Percentiles rank a stretch among this genome's conserved stretches.
These are phyloP conservation scores for Grantiella picta DNA, from an alignment of 2,113 vertebrate genomes.

Conservation along the genomic window DNA sequence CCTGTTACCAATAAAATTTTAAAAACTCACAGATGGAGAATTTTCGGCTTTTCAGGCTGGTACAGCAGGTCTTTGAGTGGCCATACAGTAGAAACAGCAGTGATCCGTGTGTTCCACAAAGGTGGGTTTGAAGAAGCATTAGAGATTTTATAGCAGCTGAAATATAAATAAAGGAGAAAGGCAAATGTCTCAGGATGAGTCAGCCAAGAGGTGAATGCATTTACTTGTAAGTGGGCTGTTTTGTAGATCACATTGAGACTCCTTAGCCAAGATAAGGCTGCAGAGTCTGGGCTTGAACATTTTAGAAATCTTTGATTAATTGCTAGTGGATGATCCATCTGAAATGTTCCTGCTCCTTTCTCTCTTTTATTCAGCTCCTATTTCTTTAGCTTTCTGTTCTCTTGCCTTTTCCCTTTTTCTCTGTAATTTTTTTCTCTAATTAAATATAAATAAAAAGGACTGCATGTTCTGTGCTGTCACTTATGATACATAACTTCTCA, in stretches of 20 bases:
- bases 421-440: background rate
- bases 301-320: slow-evolving; percentile 41
- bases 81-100: background rate
- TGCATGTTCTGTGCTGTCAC: slow-evolving; percentile 29
- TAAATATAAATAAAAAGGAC: slow-evolving; percentile 54
- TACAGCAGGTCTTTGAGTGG: background rate
- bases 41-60: background rate
- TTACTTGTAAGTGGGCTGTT: slow-evolving; percentile 32
- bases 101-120: background rate
- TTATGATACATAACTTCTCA: background rate
- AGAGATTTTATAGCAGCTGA: slow-evolving; percentile 14
- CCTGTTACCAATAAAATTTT: background rate
- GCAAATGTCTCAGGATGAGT: slow-evolving; percentile 53
- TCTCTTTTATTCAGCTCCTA: background rate
- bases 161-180: slow-evolving; percentile 45
- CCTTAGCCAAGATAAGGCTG: slow-evolving; percentile 36
- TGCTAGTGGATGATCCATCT: background rate
- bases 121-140: background rate
- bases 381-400: background rate
- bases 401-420: background rate
- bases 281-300: slow-evolving; percentile 5
- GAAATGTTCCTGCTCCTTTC: background rate
- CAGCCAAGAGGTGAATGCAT: slow-evolving; percentile 47
- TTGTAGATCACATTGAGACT: background rate
- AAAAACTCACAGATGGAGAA: background rate